These are phyloP conservation scores for Allolobophora icterica DNA, from an alignment of 2,888 invertebrate species.

Conservation along the genomic window DNA sequence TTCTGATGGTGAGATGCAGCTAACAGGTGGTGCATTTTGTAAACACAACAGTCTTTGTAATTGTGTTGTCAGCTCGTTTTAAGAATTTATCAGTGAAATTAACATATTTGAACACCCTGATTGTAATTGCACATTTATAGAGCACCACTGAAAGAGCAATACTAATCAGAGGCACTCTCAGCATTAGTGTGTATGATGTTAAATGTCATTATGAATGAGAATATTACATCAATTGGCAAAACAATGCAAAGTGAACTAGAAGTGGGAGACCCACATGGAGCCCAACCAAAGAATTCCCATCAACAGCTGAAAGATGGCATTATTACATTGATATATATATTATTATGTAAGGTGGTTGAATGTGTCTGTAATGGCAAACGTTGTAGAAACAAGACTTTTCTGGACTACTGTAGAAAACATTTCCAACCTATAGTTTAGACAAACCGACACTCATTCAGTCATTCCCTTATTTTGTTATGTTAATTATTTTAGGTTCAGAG, in stretches of 20 bases:
- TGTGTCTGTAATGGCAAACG: not conserved
- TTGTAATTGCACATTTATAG: too few relatives aligned
- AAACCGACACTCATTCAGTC: not conserved
- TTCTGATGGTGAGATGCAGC: not conserved
- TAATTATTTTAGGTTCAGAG: constrained; percentile 9
- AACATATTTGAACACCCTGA: not conserved
- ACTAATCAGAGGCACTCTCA: too few relatives aligned
- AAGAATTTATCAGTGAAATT: not conserved
- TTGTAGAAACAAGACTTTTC: not conserved
- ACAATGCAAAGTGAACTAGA: too few relatives aligned
- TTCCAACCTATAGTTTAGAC: not conserved
- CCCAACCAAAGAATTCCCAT: too few relatives aligned
- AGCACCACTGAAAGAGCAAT: too few relatives aligned
- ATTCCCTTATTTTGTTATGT: not conserved
- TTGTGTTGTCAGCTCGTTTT: not conserved
- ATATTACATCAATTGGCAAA: too few relatives aligned
- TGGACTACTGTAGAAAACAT: not conserved
- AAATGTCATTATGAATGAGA: too few relatives aligned
- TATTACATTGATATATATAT: too few relatives aligned
- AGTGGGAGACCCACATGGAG: too few relatives aligned
- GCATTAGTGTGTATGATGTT: too few relatives aligned
- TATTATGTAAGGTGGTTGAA: not conserved
- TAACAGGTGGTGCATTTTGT: not conserved
- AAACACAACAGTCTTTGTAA: not conserved
- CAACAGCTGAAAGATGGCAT: too few relatives aligned